These are phyloP conservation scores for Nymphalis io DNA, from an alignment of 1,140 invertebrate genomes.

Conservation along the genomic window DNA sequence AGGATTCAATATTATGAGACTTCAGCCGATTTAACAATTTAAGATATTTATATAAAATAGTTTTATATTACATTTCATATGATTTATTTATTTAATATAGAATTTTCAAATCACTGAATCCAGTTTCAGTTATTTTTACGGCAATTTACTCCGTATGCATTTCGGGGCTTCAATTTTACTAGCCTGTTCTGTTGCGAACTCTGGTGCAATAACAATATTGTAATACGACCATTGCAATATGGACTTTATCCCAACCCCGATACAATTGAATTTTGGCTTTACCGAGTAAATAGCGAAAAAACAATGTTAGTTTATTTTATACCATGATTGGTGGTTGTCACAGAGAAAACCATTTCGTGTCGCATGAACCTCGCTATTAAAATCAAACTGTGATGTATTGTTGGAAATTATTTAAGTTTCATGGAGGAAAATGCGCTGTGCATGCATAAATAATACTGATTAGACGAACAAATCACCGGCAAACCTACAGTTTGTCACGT, in stretches of 20 bases:
- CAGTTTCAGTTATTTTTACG: slow-evolving; percentile 36
- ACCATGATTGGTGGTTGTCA: slow-evolving; percentile 54
- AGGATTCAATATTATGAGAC: too few relatives aligned
- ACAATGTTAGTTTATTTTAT: slow-evolving; percentile 35
- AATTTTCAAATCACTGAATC: slow-evolving; percentile 16
- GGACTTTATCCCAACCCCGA: not conserved
- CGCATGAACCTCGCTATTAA: slow-evolving; percentile 51
- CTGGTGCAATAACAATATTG: slow-evolving; percentile 13
- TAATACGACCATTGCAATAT: not conserved
- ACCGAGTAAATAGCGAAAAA: slow-evolving; percentile 11
- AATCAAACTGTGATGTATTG: slow-evolving; percentile 48
- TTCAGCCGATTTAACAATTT: too few relatives aligned
- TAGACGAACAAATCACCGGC: slow-evolving; percentile 45
- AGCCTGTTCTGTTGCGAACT: slow-evolving; percentile 31
- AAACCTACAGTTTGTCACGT: slow-evolving; percentile 45
- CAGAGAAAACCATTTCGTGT: slow-evolving; percentile 44
- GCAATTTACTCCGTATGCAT: slow-evolving; percentile 37
- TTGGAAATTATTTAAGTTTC: slow-evolving; percentile 42
- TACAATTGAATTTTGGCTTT: not conserved
- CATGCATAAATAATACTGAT: slow-evolving; percentile 43
- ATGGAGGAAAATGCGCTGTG: slow-evolving; percentile 33
- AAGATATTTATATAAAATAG: too few relatives aligned
- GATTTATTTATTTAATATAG: not conserved
- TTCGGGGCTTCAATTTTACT: slow-evolving; percentile 33
- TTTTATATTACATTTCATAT: too few relatives aligned